Evolutionary conservation across 2,113 vertebrate genomes (phyloP), one percentile per base, ranked within the genome.

Genomic region (Toxotes chatareus): DNA sequence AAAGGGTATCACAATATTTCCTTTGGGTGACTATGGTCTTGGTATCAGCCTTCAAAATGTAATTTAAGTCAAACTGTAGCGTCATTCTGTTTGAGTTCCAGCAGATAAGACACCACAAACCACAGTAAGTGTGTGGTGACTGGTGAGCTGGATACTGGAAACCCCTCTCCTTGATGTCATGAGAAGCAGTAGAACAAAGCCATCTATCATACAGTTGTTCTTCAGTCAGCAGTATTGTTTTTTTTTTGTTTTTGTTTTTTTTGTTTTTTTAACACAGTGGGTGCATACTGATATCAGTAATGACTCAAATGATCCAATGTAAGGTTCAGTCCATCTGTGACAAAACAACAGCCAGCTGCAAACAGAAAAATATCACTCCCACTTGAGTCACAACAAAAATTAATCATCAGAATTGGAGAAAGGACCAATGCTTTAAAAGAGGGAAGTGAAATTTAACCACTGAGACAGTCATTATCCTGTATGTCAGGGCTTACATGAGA

Each of bases 291-390:
- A 85, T 84, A 77, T 66, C n/a, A 44, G 23, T 23, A 36, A n/a
- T 93, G 84, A 92, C 79, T 88, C 78, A 89, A 47, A 14, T 31
- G 36, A 82, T 79, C 66, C 74, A 10, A 27, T 67, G 51, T 49
- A 49, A 38, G 6, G 51, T 63, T 73, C 8, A 17, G 19, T 79
- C 27, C 9, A 34, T 34, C 19, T 59, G 36, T 71, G 73, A 85
- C 63, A 69, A 76, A 75, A 74, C 2, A 3, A 14, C 32, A 55
- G 23, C 64, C 79, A 63, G 61, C 79, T 82, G 76, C 16, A 34
- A 44, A 7, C 63, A 72, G 10, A n/a, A 9, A 23, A 40, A 74
- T 13, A 44, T 65, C 57, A 63, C 65, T 69, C 65, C 69, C 49
- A 31, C 59, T 38, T 55, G 86, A 90, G 85, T 91, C 89, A 89